Evolutionary conservation across 1,140 invertebrate genomes (phyloP).

Genomic region (Campoletis sonorensis): DNA sequence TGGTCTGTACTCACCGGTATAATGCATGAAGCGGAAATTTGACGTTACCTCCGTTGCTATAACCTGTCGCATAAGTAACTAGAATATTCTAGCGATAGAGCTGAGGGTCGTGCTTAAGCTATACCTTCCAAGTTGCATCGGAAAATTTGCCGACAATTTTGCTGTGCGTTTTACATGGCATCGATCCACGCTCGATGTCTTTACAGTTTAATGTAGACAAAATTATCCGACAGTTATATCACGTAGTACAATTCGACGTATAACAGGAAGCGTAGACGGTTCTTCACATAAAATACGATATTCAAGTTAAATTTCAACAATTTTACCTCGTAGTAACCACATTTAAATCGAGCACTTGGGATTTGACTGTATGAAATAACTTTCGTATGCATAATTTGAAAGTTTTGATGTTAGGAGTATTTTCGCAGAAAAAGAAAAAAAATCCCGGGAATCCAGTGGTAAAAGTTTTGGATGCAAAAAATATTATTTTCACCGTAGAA

Average conservation of each 20-base stretch:
- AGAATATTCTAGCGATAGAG: constrained; percentile 31
- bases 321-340: too few relatives aligned
- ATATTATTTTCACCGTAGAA: too few relatives aligned
- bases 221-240: neutral
- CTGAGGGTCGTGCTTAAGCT: constrained; percentile 18
- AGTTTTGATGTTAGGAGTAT: too few relatives aligned
- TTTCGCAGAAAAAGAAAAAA: too few relatives aligned
- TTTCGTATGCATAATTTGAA: too few relatives aligned
- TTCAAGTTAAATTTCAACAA: neutral
- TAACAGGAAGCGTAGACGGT: neutral
- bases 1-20: constrained; percentile 26
- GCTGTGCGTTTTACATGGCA: neutral
- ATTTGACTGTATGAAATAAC: too few relatives aligned
- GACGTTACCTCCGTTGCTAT: constrained; percentile 8
- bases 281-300: neutral
- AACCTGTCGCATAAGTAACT: constrained; percentile 39
- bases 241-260: neutral
- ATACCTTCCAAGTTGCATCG: neutral
- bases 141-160: constrained; percentile 3
- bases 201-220: neutral
- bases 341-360: too few relatives aligned
- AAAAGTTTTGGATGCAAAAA: too few relatives aligned
- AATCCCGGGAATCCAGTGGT: too few relatives aligned
- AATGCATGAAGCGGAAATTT: constrained; percentile 28
- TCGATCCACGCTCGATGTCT: neutral